Conservation (phyloP, 2,113 vertebrate species). For the Oreocharis arfaki region DNA sequence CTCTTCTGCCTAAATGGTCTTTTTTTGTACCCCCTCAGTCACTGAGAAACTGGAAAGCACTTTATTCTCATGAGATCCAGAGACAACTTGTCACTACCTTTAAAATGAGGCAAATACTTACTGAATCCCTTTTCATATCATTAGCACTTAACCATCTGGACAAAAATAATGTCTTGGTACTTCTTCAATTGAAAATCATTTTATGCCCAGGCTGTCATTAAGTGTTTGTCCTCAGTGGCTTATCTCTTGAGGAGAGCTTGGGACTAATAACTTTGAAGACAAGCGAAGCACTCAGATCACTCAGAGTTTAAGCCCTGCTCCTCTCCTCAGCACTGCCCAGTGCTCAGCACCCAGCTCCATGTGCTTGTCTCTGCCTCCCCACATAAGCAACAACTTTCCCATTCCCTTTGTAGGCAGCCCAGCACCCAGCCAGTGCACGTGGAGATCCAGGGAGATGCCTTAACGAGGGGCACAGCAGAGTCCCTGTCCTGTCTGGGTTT, state of each 20-base stretch:
- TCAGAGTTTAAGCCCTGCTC: background rate
- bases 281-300: background rate
- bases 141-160: background rate
- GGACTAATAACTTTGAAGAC: background rate
- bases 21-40: background rate
- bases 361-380: background rate
- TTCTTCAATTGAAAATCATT: background rate
- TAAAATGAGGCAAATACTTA: background rate
- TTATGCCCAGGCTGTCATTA: background rate
- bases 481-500: background rate
- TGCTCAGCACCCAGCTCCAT: background rate
- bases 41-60: background rate
- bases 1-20: background rate
- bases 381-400: background rate
- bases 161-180: background rate
- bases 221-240: background rate
- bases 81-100: background rate
- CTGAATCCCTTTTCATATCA: background rate
- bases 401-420: background rate
- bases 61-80: background rate
- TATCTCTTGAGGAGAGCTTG: background rate
- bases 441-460: background rate
- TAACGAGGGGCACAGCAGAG: background rate
- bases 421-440: rapidly evolving
- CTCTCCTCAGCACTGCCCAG: background rate